Evolutionary conservation across 1,140 invertebrate species (phyloP).

Genomic region (Meloidogyne exigua): DNA sequence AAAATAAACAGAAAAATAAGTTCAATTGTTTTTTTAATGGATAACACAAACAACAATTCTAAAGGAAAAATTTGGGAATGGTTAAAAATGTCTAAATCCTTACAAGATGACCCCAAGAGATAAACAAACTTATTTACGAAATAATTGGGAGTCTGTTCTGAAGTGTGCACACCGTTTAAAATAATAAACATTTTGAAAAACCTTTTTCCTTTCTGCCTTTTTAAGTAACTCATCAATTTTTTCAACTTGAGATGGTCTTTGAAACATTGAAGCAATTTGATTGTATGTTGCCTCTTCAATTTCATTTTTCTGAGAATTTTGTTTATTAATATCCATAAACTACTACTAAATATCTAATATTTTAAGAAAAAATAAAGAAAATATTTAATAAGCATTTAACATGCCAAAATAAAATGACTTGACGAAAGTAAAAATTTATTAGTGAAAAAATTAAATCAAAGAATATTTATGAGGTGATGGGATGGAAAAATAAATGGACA

Average conservation of each 20-base stretch:
- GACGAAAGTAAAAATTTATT: too few species aligned
- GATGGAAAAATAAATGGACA: too few species aligned
- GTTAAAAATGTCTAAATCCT: too few species aligned
- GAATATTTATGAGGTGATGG: not conserved
- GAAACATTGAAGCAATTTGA: constrained; percentile 87
- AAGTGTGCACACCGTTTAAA: too few species aligned
- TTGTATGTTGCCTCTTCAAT: constrained; percentile 78
- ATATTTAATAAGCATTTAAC: not conserved
- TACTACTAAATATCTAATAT: not conserved
- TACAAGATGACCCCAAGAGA: too few species aligned
- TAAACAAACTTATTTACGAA: too few species aligned
- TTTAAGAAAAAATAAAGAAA: not conserved
- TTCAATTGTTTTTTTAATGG: not conserved
- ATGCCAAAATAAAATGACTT: not conserved
- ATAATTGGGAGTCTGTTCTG: too few species aligned
- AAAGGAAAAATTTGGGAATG: too few species aligned
- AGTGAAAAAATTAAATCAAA: not conserved
- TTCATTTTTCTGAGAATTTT: constrained; percentile 18
- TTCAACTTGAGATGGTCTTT: constrained; percentile 89
- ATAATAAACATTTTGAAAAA: constrained; percentile 37
- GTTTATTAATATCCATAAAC: not conserved
- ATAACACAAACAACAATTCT: too few species aligned
- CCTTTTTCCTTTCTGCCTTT: constrained; percentile 68
- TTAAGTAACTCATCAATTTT: constrained; percentile 85
- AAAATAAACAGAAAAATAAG: constrained; percentile 72